Evolutionary conservation across 2,797 vertebrate genomes (phyloP), one percentile per base, ranked within the genome.

Genomic region (Telmatherina bonti): DNA sequence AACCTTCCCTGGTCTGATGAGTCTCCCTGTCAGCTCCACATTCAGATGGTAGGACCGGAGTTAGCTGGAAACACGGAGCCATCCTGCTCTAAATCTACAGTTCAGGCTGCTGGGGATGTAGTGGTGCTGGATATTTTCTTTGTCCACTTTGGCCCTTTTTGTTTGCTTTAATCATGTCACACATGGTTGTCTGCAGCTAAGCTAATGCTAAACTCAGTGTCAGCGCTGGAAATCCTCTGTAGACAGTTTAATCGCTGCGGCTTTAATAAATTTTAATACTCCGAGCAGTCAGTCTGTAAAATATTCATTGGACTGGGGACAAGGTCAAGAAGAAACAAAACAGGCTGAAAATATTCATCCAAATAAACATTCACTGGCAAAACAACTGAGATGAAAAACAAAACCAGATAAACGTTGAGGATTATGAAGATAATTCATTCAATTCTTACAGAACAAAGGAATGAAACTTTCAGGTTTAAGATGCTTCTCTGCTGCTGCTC

Each of bases 261-360:
- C 56, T 49, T 47, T 62, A 31, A 68, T 58, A 38, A 8, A 75
- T 47, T 55, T 64, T 47, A 59, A 62, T n/a, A 57, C 9, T 53
- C 16, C n/a, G 60, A 55, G 41, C 57, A 70, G 16, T 56, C 13
- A 56, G 16, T 7, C 5, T 62, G 62, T 79, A 15, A 82, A 78
- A 72, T 67, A 78, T 72, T 69, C 13, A 82, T 52, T 3, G 16
- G 5, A 67, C 61, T 13, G 30, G 30, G 67, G 56, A 58, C n/a
- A 29, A 66, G 33, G 56, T 70, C 64, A 55, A 22, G 47, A 45
- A 1, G 11, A 4, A 3, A 26, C 36, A 33, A 7, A 63, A 43
- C 20, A 26, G 33, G 30, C 20, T 20, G 12, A 26, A 51, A 36
- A 45, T 13, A 20, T 20, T 60, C 18, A 20, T 4, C 3, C 7